A percentile compares a stretch with the other conserved stretches of the same genome.
Conservation (phyloP, 2,888 invertebrate species). For the Luperina testacea region DNA sequence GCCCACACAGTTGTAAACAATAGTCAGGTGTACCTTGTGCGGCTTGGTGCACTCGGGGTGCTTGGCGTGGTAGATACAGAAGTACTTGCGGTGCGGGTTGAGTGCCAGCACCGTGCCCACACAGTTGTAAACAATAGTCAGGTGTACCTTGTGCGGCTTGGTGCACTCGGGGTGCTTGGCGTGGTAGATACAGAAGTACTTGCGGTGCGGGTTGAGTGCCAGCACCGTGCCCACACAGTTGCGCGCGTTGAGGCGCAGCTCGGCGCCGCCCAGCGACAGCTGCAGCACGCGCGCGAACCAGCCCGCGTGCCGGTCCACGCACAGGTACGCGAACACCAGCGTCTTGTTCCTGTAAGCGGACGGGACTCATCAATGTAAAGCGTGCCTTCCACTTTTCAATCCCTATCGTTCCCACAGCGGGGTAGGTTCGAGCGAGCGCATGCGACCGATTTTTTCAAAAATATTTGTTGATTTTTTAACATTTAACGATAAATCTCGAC, state of each 20-base stretch:
- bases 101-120: too few relatives aligned
- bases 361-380: background rate
- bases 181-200: constrained; percentile 99
- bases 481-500: too few relatives aligned
- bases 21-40: too few relatives aligned
- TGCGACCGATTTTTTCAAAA: too few relatives aligned
- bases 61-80: too few relatives aligned
- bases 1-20: too few relatives aligned
- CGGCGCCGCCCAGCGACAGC: constrained; percentile 95
- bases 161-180: constrained; percentile 97
- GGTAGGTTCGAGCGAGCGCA: too few relatives aligned
- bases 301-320: constrained; percentile 96
- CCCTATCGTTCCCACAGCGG: background rate
- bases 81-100: too few relatives aligned
- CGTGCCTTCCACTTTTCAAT: background rate
- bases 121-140: too few relatives aligned
- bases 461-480: too few relatives aligned
- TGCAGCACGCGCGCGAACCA: constrained; percentile 98
- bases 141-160: constrained; percentile 88
- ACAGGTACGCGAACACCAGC: constrained; percentile 97
- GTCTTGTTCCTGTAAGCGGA: constrained; percentile 95
- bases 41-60: too few relatives aligned
- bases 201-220: constrained; percentile 98
- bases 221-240: constrained; percentile 99
- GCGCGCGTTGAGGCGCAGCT: constrained; percentile 97